phyloP scores from a whole-genome alignment of 2,113 vertebrate species.

The Merops nubicus region DNA sequence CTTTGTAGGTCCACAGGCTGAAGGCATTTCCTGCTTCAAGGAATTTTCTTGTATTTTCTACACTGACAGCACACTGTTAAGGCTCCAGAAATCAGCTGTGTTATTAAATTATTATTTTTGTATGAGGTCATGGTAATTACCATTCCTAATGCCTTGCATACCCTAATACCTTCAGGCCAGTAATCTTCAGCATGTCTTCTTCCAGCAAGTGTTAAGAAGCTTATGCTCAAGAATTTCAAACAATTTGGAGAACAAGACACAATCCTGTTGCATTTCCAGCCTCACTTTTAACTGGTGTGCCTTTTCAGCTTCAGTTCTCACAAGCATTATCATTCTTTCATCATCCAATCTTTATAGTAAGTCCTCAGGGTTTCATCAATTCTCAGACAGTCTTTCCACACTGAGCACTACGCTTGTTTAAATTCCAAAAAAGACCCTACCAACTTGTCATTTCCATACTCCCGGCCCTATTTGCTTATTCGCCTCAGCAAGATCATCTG shows the following conservation, averaged over 20 bases:
- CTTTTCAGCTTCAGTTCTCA: constrained; percentile 48
- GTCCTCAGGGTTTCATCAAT: constrained; percentile 26
- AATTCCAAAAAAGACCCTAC: constrained; percentile 39
- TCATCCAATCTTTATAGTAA: constrained; percentile 6
- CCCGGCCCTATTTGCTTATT: constrained; percentile 64
- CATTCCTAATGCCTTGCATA: constrained; percentile 55
- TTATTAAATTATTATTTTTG: constrained; percentile 62
- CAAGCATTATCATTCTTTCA: constrained; percentile 9
- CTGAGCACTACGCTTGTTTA: constrained; percentile 48
- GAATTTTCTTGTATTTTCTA: background rate
- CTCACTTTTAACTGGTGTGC: constrained; percentile 19
- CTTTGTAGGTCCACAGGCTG: background rate
- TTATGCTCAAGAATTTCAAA: constrained; percentile 56
- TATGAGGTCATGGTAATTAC: constrained; percentile 59
- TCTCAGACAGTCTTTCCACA: constrained; percentile 29
- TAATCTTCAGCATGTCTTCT: constrained; percentile 57
- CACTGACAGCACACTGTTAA: constrained; percentile 15
- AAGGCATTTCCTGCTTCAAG: background rate
- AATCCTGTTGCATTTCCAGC: constrained; percentile 54
- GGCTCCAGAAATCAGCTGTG: constrained; percentile 24
- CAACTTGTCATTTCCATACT: constrained; percentile 31
- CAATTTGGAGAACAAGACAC: constrained; percentile 35
- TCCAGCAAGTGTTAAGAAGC: constrained; percentile 52
- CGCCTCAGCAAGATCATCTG: constrained; percentile 4
- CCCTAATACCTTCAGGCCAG: constrained; percentile 52